Conservation (phyloP, 2,888 invertebrate species). For the Ophraella communa region DNA sequence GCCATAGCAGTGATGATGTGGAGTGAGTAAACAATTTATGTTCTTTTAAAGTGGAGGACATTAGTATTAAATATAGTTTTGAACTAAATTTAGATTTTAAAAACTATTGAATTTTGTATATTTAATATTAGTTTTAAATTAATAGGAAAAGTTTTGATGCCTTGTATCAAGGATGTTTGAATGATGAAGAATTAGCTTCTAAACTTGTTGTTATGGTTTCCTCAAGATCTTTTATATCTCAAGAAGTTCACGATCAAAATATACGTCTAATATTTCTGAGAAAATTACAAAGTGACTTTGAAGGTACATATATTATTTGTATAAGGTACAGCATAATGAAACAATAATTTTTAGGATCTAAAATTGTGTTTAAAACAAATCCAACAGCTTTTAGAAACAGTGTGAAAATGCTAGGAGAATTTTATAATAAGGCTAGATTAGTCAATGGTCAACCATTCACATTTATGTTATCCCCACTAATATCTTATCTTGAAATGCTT, state of each 20-base stretch:
- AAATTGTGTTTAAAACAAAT: conserved; percentile 42
- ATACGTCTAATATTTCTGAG: conserved; percentile 48
- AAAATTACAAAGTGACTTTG: conserved; percentile 53
- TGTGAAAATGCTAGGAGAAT: conserved; percentile 56
- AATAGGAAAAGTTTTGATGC: conserved; percentile 52
- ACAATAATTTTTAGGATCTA: conserved; percentile 38
- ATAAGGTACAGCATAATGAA: not conserved
- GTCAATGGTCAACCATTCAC: conserved; percentile 46
- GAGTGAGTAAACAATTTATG: conserved; percentile 48
- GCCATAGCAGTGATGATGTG: conserved; percentile 49
- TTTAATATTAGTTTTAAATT: not conserved
- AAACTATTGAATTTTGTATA: conserved; percentile 1
- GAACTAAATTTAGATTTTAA: not conserved
- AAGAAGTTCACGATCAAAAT: conserved; percentile 45
- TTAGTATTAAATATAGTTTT: not conserved
- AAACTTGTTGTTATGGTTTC: conserved; percentile 54
- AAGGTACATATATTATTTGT: conserved; percentile 35
- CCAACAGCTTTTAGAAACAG: conserved; percentile 54
- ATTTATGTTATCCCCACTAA: conserved; percentile 51
- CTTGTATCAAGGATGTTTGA: conserved; percentile 51
- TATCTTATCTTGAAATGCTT: conserved; percentile 57
- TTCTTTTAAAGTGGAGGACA: too few relatives aligned
- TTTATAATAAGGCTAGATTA: conserved; percentile 52
- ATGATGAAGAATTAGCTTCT: conserved; percentile 50
- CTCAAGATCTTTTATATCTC: conserved; percentile 50